A percentile compares a stretch with the other conserved stretches of the same genome.
Evolutionary conservation across 2,888 invertebrate species (phyloP).

Genomic region (Amblyteles armatorius): DNA sequence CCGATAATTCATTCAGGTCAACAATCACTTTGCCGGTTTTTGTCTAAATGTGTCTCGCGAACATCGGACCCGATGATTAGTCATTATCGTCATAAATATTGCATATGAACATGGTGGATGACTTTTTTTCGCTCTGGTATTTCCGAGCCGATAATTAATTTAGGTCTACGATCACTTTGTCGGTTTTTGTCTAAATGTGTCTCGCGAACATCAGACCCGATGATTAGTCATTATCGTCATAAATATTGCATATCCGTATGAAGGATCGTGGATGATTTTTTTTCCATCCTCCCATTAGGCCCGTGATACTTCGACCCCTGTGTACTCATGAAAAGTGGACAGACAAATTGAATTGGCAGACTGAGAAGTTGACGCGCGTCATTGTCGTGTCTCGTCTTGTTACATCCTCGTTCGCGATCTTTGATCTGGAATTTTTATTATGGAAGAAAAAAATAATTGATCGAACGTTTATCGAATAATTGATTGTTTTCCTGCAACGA

Average conservation of each 20-base stretch:
- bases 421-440: not conserved
- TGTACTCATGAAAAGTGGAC: not conserved
- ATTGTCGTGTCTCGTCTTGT: not conserved
- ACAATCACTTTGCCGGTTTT: not conserved
- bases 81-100: not conserved
- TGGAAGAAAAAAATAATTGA: not conserved
- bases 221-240: not conserved
- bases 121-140: not conserved
- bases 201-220: not conserved
- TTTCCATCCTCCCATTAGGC: conserved; percentile 6
- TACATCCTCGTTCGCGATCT: not conserved
- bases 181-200: not conserved
- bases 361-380: not conserved
- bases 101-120: not conserved
- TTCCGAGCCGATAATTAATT: not conserved
- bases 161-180: not conserved
- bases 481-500: too few species aligned
- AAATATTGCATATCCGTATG: not conserved
- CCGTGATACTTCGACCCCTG: not conserved
- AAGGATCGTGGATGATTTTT: not conserved
- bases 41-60: not conserved
- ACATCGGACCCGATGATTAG: not conserved
- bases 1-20: not conserved
- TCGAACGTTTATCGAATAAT: too few species aligned
- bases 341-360: conserved; percentile 11